Percentiles rank a stretch among this genome's conserved stretches.
Conservation (phyloP, 2,113 vertebrate genomes). For the Sclerurus mexicanus region DNA sequence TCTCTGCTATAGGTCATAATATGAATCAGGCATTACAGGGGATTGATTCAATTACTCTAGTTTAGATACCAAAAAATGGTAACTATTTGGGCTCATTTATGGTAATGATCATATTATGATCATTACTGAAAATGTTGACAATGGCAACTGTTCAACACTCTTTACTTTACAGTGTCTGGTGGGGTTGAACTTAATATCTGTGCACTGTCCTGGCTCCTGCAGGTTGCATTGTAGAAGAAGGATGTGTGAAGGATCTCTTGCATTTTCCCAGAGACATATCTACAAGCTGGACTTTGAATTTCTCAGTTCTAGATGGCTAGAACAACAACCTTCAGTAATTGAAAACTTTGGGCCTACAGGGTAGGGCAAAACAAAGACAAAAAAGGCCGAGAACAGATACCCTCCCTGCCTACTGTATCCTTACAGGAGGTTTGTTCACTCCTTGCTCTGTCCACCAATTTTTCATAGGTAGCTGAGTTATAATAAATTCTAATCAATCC, state of each 20-base stretch:
- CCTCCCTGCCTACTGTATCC: neutral
- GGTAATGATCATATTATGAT: no score
- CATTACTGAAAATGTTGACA: neutral
- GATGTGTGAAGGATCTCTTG: neutral
- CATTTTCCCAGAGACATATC: neutral
- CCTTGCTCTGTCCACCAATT: neutral
- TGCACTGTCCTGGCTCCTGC: neutral
- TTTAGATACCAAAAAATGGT: neutral
- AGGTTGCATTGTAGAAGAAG: neutral
- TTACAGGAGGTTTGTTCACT: neutral
- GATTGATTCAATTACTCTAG: neutral
- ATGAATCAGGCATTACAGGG: neutral
- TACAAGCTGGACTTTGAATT: neutral
- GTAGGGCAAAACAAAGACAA: neutral
- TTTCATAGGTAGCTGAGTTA: neutral
- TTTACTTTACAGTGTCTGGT: neutral
- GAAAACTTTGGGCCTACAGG: neutral
- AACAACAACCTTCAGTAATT: neutral
- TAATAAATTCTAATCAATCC: neutral
- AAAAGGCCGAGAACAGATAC: neutral
- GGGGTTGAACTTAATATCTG: rapidly evolving
- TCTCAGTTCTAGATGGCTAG: neutral
- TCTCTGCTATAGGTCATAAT: neutral
- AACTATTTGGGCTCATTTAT: neutral
- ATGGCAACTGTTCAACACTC: neutral